These are phyloP conservation scores for Entelurus aequoreus DNA, from an alignment of 2,113 vertebrate species.

Conservation along the genomic window DNA sequence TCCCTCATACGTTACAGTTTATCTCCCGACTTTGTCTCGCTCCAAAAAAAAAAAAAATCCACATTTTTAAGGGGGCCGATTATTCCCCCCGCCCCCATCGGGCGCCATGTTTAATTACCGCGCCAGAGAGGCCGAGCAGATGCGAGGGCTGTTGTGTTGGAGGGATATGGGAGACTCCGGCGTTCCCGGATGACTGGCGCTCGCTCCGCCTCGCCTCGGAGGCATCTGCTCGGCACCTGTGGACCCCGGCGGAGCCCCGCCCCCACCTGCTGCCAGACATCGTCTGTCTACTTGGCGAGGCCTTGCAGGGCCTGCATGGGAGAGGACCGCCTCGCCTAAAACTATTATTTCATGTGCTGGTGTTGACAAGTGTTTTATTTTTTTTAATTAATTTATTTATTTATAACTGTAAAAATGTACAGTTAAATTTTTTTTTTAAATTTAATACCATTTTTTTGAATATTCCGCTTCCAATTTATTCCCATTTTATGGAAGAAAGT, in stretches of 20 bases:
- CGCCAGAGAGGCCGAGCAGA: slow-evolving; percentile 70
- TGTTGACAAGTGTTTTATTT: too few relatives aligned
- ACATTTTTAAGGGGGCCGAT: slow-evolving; percentile 9
- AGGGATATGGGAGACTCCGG: slow-evolving; percentile 46
- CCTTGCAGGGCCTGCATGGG: slow-evolving; percentile 37
- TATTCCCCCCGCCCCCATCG: slow-evolving; percentile 60
- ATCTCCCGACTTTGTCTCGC: slow-evolving; percentile 43
- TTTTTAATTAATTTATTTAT: too few relatives aligned
- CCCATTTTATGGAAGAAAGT: too few relatives aligned
- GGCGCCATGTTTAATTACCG: slow-evolving; percentile 69
- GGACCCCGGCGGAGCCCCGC: slow-evolving; percentile 37
- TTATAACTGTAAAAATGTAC: too few relatives aligned
- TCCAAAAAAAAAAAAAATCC: slow-evolving; percentile 44
- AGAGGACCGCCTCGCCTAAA: slow-evolving; percentile 69
- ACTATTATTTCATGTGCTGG: too few relatives aligned
- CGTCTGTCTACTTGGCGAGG: slow-evolving; percentile 43
- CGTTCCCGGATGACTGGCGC: slow-evolving; percentile 60
- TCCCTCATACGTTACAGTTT: slow-evolving; percentile 63
- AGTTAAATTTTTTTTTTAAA: too few relatives aligned
- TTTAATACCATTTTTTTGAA: too few relatives aligned
- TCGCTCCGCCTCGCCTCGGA: slow-evolving; percentile 46
- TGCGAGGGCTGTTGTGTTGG: slow-evolving; percentile 67
- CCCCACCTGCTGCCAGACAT: slow-evolving; percentile 58
- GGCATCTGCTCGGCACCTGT: slow-evolving; percentile 76
- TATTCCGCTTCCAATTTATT: too few relatives aligned